Evolutionary conservation across 2,888 invertebrate species (phyloP), one percentile per base, ranked within the genome.

Genomic region (Torymus tubicola): DNA sequence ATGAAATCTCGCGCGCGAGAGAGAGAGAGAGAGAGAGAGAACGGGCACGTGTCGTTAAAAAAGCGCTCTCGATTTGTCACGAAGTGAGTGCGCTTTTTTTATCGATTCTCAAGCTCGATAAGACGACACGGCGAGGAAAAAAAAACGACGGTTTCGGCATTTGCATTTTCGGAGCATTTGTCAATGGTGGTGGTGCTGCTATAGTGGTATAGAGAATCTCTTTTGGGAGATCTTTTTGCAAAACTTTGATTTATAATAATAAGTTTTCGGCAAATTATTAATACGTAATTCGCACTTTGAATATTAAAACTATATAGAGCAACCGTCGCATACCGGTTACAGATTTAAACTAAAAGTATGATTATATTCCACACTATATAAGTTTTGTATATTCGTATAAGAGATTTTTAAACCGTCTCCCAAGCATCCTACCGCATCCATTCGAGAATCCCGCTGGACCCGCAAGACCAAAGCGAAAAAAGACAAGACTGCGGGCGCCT

Each of bases 21-120:
- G 55, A 24, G 5, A 78, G 75, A n/a, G n/a, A n/a, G n/a, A n/a
- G n/a, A n/a, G n/a, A n/a, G n/a, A 70, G 24, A 16, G 55, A 70
- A 78, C 75, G 67, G 10, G 24, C 50, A n/a, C 18, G 42, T 42
- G 42, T 42, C 42, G 68, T 67, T 79, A 68, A 79, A 78, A 76
- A 81, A 81, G 64, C 58, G 72, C 58, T 31, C 10, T 57, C 50
- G 67, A 78, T 81, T 78, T 79, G 75, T 79, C 75, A 81, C 72
- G 63, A 75, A 68, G 63, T 50, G 55, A 57, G 24, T 61, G 12
- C 12, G n/a, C 4, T 42, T 61, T 13, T 13, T 69, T 72, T 81
- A 73, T 78, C 72, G 77, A 78, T 81, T 12, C 61, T 18, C 11
- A 18, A n/a, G 63, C 57, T 77, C 13, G 81, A 81, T 77, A 73